A percentile compares a stretch with the other conserved stretches of the same genome.
Conservation (phyloP, 53 echinoderm and acorn worm genomes). For the Paracentrotus lividus region DNA sequence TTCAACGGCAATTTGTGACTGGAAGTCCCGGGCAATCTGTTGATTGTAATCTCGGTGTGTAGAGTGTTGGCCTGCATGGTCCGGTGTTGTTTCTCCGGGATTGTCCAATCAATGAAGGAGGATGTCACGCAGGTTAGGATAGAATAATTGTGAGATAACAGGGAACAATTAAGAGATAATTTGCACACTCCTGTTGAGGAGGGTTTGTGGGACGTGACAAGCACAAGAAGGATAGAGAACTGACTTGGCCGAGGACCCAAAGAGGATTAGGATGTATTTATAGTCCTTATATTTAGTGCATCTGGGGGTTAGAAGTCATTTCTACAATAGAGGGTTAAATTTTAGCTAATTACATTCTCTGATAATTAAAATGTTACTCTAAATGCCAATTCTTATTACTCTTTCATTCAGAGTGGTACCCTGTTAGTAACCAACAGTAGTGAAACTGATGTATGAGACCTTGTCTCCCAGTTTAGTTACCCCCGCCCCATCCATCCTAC, state of each 20-base stretch:
- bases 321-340: neutral
- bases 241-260: too few species aligned
- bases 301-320: neutral
- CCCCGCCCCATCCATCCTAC: neutral
- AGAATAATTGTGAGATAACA: slow-evolving; percentile 23
- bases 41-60: slow-evolving; percentile 35
- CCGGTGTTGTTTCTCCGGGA: neutral
- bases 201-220: neutral
- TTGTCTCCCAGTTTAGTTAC: neutral
- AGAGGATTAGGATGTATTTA: neutral
- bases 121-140: slow-evolving; percentile 6
- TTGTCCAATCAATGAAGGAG: neutral
- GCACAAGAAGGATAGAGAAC: too few species aligned
- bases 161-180: slow-evolving; percentile 4
- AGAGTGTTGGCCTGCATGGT: neutral
- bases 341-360: neutral
- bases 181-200: neutral
- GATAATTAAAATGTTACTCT: neutral
- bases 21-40: slow-evolving; percentile 53
- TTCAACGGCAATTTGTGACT: slow-evolving; percentile 46
- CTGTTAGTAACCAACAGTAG: neutral
- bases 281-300: neutral
- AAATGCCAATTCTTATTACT: neutral
- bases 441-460: neutral
- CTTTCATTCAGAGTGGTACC: neutral